Conservation (phyloP, 2,888 invertebrate genomes). For the Caenorhabditis sp. region DNA sequence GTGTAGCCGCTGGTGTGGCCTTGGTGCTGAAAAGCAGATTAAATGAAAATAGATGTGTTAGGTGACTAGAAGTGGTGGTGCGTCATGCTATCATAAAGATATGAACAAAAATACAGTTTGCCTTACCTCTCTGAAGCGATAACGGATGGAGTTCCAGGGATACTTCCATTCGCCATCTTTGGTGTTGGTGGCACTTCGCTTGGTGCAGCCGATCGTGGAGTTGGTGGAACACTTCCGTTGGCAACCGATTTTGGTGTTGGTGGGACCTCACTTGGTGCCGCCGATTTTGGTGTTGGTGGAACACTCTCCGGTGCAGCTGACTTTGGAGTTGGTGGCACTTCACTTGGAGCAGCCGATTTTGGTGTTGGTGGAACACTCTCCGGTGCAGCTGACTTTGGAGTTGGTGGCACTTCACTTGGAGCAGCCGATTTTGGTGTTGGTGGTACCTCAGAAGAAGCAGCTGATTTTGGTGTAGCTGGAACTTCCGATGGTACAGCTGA, state of each 20-base stretch:
- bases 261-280: constrained; percentile 27
- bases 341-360: constrained; percentile 32
- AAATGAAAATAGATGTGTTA: constrained; percentile 20
- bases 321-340: constrained; percentile 47
- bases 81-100: not conserved
- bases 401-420: constrained; percentile 40
- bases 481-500: constrained; percentile 36
- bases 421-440: constrained; percentile 45
- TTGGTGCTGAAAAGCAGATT: not conserved
- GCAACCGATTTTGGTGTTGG: constrained; percentile 36
- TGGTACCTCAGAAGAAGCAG: constrained; percentile 38
- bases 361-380: constrained; percentile 39
- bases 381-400: constrained; percentile 44
- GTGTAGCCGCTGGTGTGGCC: constrained; percentile 22
- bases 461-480: constrained; percentile 43
- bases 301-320: constrained; percentile 40
- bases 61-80: constrained; percentile 4
- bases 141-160: constrained; percentile 50
- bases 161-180: constrained; percentile 44
- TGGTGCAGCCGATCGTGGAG: constrained; percentile 30
- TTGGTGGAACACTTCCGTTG: constrained; percentile 10
- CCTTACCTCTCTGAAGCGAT: constrained; percentile 28
- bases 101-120: not conserved
- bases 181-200: constrained; percentile 33
- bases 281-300: constrained; percentile 51